Evolutionary conservation across 2,113 vertebrate species (phyloP).

Genomic region (Hemiscyllium ocellatum): DNA sequence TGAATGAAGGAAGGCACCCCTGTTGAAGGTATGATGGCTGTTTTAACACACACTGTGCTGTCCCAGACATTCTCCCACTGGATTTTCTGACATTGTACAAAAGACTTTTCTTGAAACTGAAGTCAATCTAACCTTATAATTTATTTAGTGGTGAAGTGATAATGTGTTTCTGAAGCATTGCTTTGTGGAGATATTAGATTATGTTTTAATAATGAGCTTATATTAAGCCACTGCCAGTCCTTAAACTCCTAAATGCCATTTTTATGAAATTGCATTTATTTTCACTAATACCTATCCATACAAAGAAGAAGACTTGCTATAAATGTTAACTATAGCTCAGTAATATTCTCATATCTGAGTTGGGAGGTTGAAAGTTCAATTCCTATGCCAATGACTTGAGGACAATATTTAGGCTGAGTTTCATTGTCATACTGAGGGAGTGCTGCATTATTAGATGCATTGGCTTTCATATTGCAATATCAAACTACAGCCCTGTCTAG

Average conservation of each 20-base stretch:
- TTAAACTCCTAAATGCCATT: neutral
- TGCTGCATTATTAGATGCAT: neutral
- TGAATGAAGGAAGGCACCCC: neutral
- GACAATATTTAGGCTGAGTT: neutral
- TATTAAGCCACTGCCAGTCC: neutral
- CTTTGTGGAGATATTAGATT: neutral
- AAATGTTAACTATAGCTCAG: neutral
- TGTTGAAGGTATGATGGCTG: neutral
- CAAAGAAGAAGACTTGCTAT: neutral
- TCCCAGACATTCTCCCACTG: neutral
- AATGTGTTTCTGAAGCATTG: neutral
- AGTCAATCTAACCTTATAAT: neutral
- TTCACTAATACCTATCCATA: neutral
- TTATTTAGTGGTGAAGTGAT: neutral
- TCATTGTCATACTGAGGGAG: neutral
- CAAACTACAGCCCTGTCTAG: neutral
- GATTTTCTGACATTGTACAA: neutral
- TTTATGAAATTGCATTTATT: neutral
- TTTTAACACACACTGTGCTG: neutral
- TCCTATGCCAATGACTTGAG: neutral
- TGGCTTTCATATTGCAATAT: neutral
- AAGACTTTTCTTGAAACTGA: neutral
- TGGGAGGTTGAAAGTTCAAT: neutral
- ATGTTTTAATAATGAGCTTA: conserved; percentile 13
- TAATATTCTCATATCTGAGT: neutral